Evolutionary conservation across 2,888 invertebrate species (phyloP).

Genomic region (Caenorhabditis becei): DNA sequence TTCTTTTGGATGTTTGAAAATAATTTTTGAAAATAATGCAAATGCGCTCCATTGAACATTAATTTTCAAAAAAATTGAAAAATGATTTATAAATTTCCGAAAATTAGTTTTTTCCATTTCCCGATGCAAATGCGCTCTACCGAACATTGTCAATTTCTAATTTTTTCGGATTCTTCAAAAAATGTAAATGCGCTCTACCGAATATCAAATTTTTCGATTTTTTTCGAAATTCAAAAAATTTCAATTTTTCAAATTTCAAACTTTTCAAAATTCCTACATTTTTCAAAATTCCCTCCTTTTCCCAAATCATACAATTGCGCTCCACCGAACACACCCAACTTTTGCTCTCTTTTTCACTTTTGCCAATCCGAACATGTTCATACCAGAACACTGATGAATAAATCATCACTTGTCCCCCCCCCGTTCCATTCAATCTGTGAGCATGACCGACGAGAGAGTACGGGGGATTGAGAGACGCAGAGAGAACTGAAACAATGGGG

Average conservation of each 20-base stretch:
- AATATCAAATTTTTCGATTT: background rate
- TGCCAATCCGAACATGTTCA: slow-evolving; percentile 22
- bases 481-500: slow-evolving; percentile 38
- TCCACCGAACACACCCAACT: background rate
- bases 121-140: too few species aligned
- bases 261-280: background rate
- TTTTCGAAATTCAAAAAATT: too few species aligned
- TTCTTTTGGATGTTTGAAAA: too few species aligned
- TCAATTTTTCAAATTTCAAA: too few species aligned
- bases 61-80: too few species aligned
- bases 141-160: too few species aligned
- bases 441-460: slow-evolving; percentile 32
- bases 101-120: background rate
- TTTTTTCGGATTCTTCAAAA: background rate
- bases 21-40: too few species aligned
- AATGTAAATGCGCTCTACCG: background rate
- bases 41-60: too few species aligned
- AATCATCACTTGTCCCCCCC: slow-evolving; percentile 35
- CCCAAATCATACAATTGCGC: too few species aligned
- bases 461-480: background rate
- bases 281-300: too few species aligned
- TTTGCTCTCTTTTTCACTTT: background rate
- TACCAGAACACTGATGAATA: slow-evolving; percentile 52
- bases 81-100: background rate
- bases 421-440: slow-evolving; percentile 19